These are phyloP conservation scores for Plusia festucae DNA, from an alignment of 2,888 invertebrate species.

Conservation along the genomic window DNA sequence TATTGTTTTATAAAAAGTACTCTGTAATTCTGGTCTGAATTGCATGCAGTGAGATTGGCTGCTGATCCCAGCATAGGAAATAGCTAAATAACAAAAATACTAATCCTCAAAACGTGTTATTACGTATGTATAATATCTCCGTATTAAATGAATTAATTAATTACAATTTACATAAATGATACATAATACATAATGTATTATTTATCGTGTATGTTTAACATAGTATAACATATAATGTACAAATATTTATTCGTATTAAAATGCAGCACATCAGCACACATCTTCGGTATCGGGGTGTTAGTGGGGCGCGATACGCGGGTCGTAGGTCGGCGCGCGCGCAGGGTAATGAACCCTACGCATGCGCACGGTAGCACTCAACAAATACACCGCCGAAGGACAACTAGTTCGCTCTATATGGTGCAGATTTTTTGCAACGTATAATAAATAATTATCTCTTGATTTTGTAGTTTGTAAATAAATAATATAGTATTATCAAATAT, in stretches of 20 bases:
- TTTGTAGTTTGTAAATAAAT: background rate
- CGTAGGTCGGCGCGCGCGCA: slow-evolving; percentile 68
- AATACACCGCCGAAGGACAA: slow-evolving; percentile 17
- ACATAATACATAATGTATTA: background rate
- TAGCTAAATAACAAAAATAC: no score
- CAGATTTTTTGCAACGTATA: background rate
- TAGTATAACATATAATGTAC: background rate
- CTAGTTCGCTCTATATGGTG: background rate
- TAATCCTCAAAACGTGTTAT: no score
- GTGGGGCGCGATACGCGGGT: slow-evolving; percentile 71
- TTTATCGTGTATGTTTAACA: background rate
- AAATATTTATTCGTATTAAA: slow-evolving; percentile 13
- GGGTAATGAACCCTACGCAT: slow-evolving; percentile 62
- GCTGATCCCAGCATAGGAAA: no score
- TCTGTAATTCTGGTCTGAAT: background rate
- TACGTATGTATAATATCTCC: background rate
- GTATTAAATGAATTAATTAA: background rate
- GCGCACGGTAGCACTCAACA: slow-evolving; percentile 21
- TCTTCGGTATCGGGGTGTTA: slow-evolving; percentile 61
- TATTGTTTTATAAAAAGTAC: background rate
- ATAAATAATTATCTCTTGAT: background rate
- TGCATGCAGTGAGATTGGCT: no score
- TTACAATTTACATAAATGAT: background rate
- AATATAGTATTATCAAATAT: no score
- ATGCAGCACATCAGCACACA: slow-evolving; percentile 22